A percentile compares a stretch with the other conserved stretches of the same genome.
Conservation (phyloP, 2,113 vertebrate species). For the Callipepla californica region DNA sequence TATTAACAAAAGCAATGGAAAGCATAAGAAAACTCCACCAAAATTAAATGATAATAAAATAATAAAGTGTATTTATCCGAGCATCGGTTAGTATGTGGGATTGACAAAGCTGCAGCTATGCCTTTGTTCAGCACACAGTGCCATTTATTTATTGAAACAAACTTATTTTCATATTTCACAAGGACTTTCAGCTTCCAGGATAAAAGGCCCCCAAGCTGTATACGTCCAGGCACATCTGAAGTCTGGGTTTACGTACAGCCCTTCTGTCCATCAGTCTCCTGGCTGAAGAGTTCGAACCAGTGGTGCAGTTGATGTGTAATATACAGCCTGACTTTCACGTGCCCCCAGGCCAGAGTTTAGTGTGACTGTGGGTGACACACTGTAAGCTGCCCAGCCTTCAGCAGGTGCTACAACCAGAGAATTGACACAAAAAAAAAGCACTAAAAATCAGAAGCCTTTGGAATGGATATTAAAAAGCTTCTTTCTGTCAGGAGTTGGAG, state of each 20-base stretch:
- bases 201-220: not conserved
- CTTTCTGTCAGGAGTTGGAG: not conserved
- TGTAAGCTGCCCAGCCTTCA: not conserved
- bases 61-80: slow-evolving; percentile 59
- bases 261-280: accelerated
- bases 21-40: slow-evolving; percentile 55
- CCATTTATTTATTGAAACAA: not conserved
- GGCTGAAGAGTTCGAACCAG: not conserved
- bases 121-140: not conserved
- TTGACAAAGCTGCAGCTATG: not conserved
- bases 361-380: not conserved
- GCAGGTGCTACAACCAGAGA: not conserved
- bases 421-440: not conserved
- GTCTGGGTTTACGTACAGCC: not conserved
- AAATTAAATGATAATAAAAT: slow-evolving; percentile 60
- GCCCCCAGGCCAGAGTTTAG: not conserved
- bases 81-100: not conserved
- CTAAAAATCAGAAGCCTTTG: not conserved
- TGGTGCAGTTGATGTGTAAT: not conserved
- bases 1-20: slow-evolving; percentile 69
- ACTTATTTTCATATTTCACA: not conserved
- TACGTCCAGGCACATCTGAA: not conserved
- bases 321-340: not conserved
- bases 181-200: not conserved
- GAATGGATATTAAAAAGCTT: not conserved